A percentile compares a stretch with the other conserved stretches of the same genome.
phyloP scores from a whole-genome alignment of 2,113 vertebrate species.

The Urocynchramus pylzowi region DNA sequence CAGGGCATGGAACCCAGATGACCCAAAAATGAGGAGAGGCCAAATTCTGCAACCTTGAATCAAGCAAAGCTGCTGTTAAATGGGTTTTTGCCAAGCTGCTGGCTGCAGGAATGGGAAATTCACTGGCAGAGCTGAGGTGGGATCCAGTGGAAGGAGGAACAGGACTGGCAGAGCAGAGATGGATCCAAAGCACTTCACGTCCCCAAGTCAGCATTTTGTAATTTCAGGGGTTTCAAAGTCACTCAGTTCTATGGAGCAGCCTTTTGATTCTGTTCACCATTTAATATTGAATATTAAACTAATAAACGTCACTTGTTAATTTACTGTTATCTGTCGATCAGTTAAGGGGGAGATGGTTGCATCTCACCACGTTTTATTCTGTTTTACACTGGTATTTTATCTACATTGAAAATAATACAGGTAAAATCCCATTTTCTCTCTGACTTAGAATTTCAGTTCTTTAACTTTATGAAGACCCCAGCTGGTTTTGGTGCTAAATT shows the following conservation, averaged over 20 bases:
- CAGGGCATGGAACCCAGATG: not conserved
- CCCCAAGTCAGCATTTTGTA: not conserved
- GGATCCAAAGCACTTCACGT: not conserved
- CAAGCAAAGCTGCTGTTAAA: not conserved
- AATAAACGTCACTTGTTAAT: conserved; percentile 63
- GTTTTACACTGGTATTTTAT: not conserved
- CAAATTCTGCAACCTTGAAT: not conserved
- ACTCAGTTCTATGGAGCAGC: conserved; percentile 34
- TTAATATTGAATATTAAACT: conserved; percentile 65
- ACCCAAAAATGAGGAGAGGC: not conserved
- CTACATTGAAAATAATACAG: not conserved
- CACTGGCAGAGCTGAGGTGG: not conserved
- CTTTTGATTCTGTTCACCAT: conserved; percentile 57
- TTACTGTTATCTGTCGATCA: conserved; percentile 64
- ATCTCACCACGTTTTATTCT: not conserved
- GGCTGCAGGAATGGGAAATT: not conserved
- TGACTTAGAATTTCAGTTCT: not conserved
- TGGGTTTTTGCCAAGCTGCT: not conserved
- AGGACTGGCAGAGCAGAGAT: not conserved
- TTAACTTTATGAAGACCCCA: not conserved
- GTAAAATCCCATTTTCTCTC: not conserved
- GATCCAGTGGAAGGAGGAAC: not conserved
- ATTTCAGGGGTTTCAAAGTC: conserved; percentile 41
- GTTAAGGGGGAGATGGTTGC: conserved; percentile 18
- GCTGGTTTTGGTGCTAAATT: not conserved